Conservation (phyloP, 1,140 invertebrate genomes). For the Panulirus ornatus region DNA sequence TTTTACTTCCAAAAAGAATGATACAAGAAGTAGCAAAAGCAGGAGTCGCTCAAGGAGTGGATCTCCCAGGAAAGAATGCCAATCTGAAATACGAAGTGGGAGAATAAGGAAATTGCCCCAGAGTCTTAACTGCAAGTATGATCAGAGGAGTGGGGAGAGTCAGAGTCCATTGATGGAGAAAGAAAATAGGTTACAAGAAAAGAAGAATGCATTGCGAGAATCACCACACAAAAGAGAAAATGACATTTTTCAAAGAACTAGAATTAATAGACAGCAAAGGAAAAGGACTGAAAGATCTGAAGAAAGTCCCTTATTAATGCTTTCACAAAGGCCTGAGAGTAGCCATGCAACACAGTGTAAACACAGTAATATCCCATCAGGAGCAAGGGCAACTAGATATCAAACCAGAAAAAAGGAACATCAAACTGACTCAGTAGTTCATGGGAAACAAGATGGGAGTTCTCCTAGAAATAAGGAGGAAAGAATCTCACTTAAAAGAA, state of each 20-base stretch:
- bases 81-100: not conserved
- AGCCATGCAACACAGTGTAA: not conserved
- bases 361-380: conserved; percentile 18
- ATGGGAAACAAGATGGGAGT: not conserved
- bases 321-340: not conserved
- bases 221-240: not conserved
- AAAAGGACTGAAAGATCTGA: not conserved
- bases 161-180: conserved; percentile 30
- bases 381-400: not conserved
- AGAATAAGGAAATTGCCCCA: conserved; percentile 1
- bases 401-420: not conserved
- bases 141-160: conserved; percentile 6
- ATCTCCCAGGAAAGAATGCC: not conserved
- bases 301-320: not conserved
- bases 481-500: not conserved
- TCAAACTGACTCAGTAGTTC: not conserved
- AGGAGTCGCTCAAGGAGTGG: not conserved
- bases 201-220: conserved; percentile 9
- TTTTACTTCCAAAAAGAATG: not conserved
- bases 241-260: not conserved
- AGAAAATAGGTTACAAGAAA: not conserved
- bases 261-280: not conserved
- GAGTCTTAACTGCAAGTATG: not conserved
- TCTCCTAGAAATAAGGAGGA: conserved; percentile 12
- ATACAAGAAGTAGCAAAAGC: not conserved